phyloP scores from a whole-genome alignment of 2,888 invertebrate species.

The Apotomis capreana region DNA sequence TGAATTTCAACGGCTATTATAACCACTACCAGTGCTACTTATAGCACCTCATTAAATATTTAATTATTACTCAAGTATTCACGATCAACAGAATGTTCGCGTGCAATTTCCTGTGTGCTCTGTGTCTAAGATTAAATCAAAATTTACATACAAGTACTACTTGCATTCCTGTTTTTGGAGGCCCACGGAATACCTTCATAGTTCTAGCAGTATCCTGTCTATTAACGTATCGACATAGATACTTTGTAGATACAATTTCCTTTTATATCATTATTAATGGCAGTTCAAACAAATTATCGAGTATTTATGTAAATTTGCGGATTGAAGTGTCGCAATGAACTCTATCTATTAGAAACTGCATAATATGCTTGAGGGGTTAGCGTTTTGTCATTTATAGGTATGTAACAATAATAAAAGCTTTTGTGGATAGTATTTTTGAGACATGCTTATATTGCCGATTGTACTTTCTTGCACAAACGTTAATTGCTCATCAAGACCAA shows the following conservation, averaged over 20 bases:
- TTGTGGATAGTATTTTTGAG: too few relatives aligned
- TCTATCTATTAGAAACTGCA: neutral
- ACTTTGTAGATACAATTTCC: conserved; percentile 13
- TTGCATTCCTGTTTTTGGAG: conserved; percentile 11
- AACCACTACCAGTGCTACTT: too few relatives aligned
- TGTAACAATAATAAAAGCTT: too few relatives aligned
- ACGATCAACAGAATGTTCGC: neutral
- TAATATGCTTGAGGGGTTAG: neutral
- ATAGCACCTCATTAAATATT: too few relatives aligned
- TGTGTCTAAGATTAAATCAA: neutral
- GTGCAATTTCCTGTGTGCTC: conserved; percentile 2
- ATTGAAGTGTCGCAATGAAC: neutral
- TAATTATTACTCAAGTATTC: too few relatives aligned
- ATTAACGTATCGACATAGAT: conserved; percentile 16
- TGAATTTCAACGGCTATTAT: neutral
- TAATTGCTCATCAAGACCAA: too few relatives aligned
- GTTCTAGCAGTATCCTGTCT: conserved; percentile 15
- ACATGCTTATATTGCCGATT: too few relatives aligned
- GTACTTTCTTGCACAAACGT: too few relatives aligned
- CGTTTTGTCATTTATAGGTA: too few relatives aligned
- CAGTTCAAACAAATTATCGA: conserved; percentile 6
- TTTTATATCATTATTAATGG: conserved; percentile 10
- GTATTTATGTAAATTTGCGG: conserved; percentile 15
- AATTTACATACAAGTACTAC: conserved; percentile 21
- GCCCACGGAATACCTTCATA: conserved; percentile 4